Evolutionary conservation across 1,140 invertebrate species (phyloP), one percentile per base, ranked within the genome.

Genomic region (Pararge aegeria): DNA sequence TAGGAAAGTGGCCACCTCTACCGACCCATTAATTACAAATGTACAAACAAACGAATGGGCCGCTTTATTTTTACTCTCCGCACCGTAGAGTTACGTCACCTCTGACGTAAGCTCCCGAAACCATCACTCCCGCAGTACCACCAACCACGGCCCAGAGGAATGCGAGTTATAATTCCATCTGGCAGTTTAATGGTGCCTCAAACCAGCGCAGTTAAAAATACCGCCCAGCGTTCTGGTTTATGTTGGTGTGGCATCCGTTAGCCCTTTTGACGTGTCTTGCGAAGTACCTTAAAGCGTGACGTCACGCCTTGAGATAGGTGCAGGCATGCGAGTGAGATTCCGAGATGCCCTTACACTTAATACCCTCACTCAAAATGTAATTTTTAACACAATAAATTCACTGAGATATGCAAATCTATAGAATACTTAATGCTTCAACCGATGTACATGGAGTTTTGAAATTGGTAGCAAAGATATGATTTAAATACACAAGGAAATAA

Each of bases 61-160:
- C 18, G 20, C n/a, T 34, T 49, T 52, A 58, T 52, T 58, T 59
- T 60, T 53, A 42, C 34, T 16, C 13, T 3, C 1, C 13, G 20
- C 10, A 21, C 19, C 40, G 57, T 24, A 29, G 5, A 24, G 13
- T 57, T 48, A 62, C 48, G 66, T 68, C 19, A 61, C 21, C 9
- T 5, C 46, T 64, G 55, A 65, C 63, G 67, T 66, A 24, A 4
- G 24, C 42, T 59, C 63, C 67, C 59, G 61, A 60, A 46, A 60
- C 60, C 24, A 57, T 51, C 29, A 27, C 24, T 27, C 46, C 55
- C 21, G 34, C 16, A 34, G 34, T 61, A 61, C 37, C 30, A 20
- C 30, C 19, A 40, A 15, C 19, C 24, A 24, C 24, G 3, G 24
- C 7, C 30, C 30, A 10, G 30, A 42, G 59, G 44, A 50, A 61